A percentile compares a stretch with the other conserved stretches of the same genome.
These are phyloP conservation scores for Belonocnema kinseyi DNA, from an alignment of 1,140 invertebrate genomes.

Conservation along the genomic window DNA sequence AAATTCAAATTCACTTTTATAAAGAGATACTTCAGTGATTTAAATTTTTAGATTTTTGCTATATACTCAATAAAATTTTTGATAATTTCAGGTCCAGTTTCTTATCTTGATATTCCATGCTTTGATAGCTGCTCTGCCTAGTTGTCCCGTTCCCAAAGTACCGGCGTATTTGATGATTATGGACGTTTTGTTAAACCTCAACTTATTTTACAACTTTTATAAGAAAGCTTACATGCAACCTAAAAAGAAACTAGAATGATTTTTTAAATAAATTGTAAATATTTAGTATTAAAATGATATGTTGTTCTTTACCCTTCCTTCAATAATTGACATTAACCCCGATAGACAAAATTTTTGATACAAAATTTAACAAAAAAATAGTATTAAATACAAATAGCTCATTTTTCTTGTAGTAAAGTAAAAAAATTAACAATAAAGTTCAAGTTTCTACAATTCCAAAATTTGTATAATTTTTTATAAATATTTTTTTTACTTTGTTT, in stretches of 20 bases:
- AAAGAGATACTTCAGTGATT: background rate
- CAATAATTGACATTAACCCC: background rate
- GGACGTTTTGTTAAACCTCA: slow-evolving; percentile 56
- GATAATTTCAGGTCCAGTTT: slow-evolving; percentile 79
- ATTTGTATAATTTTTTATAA: no score
- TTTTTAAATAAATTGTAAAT: slow-evolving; percentile 37
- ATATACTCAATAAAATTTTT: slow-evolving; percentile 19
- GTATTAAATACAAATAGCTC: no score
- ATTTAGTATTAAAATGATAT: slow-evolving; percentile 7
- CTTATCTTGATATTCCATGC: slow-evolving; percentile 83
- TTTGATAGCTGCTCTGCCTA: slow-evolving; percentile 40
- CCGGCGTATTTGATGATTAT: slow-evolving; percentile 40
- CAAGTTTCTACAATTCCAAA: no score
- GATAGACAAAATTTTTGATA: no score
- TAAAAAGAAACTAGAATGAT: slow-evolving; percentile 41
- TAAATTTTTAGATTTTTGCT: background rate
- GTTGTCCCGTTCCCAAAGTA: slow-evolving; percentile 45
- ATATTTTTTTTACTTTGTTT: no score
- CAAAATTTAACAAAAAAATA: no score
- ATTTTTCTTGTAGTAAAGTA: no score
- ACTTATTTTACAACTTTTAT: slow-evolving; percentile 61
- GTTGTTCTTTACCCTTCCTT: background rate
- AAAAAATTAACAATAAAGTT: no score
- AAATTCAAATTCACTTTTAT: slow-evolving; percentile 39
- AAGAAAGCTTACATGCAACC: slow-evolving; percentile 51